Percentiles rank a stretch among this genome's conserved stretches.
These are phyloP conservation scores for Cebuella pygmaea DNA, from an alignment of 2,797 vertebrate genomes.

Conservation along the genomic window DNA sequence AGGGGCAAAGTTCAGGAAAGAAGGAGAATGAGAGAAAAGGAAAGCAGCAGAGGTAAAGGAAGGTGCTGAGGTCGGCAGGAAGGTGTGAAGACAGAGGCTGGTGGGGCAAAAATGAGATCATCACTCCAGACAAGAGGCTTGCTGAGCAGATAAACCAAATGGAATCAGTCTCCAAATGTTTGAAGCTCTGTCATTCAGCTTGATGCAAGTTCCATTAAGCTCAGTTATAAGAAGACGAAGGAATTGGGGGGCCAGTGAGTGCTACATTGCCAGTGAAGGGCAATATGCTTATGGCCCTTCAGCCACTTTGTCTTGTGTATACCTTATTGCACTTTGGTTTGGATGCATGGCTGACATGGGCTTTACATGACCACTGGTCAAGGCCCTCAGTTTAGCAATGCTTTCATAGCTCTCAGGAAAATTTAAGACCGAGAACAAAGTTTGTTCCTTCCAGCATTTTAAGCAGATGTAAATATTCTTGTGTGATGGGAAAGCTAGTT, in stretches of 20 bases:
- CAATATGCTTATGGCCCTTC: fast-evolving
- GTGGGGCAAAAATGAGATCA: neutral
- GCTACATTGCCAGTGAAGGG: fast-evolving
- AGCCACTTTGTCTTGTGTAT: neutral
- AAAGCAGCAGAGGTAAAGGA: neutral
- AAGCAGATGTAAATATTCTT: conserved; percentile 51
- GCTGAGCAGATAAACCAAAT: neutral
- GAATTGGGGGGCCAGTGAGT: fast-evolving
- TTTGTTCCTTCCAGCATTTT: conserved; percentile 33
- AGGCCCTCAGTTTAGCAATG: neutral
- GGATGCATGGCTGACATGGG: neutral
- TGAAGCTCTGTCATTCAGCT: neutral
- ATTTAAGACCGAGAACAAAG: neutral
- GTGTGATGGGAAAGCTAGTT: conserved; percentile 27
- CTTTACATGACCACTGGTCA: neutral
- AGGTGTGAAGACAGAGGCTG: neutral
- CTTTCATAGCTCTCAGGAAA: neutral
- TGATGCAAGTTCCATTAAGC: neutral
- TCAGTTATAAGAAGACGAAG: neutral
- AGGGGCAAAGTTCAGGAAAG: neutral
- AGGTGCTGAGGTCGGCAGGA: neutral
- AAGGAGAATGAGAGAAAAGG: neutral
- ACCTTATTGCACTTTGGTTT: neutral
- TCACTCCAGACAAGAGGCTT: neutral
- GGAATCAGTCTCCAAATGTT: neutral